These are phyloP conservation scores for Tenualosa thibaudeaui DNA, from an alignment of 2,797 vertebrate genomes.

Conservation along the genomic window DNA sequence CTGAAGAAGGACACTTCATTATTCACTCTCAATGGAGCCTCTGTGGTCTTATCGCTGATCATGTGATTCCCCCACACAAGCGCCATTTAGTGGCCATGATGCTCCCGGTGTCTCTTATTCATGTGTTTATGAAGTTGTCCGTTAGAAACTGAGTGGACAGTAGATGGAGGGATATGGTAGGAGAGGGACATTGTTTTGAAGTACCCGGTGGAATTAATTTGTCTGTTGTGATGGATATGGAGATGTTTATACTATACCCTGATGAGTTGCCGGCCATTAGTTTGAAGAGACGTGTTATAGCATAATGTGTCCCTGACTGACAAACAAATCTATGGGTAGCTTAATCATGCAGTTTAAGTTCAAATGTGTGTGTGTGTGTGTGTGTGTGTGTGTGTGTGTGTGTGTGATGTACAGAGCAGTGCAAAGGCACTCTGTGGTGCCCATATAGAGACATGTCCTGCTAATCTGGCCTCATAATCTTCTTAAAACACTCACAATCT, in stretches of 20 bases:
- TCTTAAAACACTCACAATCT: slow-evolving; percentile 69
- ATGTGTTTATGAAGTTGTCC: slow-evolving; percentile 43
- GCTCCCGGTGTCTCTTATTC: background rate
- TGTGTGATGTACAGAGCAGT: slow-evolving; percentile 14
- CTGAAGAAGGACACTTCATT: slow-evolving; percentile 24
- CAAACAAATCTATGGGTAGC: background rate
- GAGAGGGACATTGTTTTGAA: background rate
- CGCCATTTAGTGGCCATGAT: slow-evolving; percentile 15
- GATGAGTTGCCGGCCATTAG: background rate
- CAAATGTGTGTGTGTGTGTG: background rate
- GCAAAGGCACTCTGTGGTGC: slow-evolving; percentile 49
- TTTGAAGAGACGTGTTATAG: background rate
- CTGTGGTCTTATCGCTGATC: slow-evolving; percentile 18
- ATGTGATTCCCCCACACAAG: background rate
- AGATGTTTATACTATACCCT: background rate
- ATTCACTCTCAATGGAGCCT: slow-evolving; percentile 21
- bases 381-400: slow-evolving; percentile 22
- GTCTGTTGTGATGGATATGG: background rate
- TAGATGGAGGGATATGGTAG: background rate
- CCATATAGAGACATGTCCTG: slow-evolving; percentile 54
- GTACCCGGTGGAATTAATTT: background rate
- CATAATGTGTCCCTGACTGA: background rate
- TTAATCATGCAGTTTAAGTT: background rate
- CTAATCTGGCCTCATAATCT: slow-evolving; percentile 71
- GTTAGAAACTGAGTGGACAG: background rate